Percentiles rank a stretch among this genome's conserved stretches.
These are phyloP conservation scores for Hafferia zeledoni DNA, from an alignment of 2,797 vertebrate species.

Conservation along the genomic window DNA sequence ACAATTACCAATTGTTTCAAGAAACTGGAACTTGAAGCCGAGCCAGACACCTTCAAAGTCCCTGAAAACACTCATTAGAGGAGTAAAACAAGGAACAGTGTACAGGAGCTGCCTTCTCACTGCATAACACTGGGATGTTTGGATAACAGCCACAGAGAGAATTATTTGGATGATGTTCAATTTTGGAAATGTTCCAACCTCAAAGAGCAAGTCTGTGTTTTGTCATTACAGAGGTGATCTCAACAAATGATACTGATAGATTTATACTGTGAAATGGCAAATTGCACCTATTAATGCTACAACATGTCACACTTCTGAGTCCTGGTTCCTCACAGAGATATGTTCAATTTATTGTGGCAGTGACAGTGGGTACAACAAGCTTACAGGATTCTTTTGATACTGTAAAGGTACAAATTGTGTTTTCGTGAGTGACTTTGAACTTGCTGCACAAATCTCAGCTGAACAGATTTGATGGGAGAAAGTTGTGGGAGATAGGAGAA, in stretches of 20 bases:
- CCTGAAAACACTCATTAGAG: conserved; percentile 15
- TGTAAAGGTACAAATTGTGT: neutral
- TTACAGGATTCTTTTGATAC: neutral
- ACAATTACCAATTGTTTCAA: conserved; percentile 46
- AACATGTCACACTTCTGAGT: neutral
- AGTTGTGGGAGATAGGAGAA: neutral
- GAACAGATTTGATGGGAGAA: neutral
- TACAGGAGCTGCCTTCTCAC: neutral
- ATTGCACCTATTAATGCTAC: neutral
- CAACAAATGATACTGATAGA: neutral
- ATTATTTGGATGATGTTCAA: conserved; percentile 20
- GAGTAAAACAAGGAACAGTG: neutral
- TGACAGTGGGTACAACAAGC: neutral
- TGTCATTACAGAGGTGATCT: neutral
- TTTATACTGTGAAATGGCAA: neutral
- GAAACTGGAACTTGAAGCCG: conserved; percentile 26
- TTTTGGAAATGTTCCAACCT: conserved; percentile 19
- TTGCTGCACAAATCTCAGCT: neutral
- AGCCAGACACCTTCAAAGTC: conserved; percentile 14
- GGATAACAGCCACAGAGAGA: conserved; percentile 16
- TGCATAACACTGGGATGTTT: neutral
- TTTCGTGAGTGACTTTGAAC: neutral
- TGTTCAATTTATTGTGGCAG: neutral
- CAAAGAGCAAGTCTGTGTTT: neutral
- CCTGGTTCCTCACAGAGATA: neutral